Percentiles rank a stretch among this genome's conserved stretches.
Conservation (phyloP, 2,797 vertebrate genomes). For the Coilia nasus region DNA sequence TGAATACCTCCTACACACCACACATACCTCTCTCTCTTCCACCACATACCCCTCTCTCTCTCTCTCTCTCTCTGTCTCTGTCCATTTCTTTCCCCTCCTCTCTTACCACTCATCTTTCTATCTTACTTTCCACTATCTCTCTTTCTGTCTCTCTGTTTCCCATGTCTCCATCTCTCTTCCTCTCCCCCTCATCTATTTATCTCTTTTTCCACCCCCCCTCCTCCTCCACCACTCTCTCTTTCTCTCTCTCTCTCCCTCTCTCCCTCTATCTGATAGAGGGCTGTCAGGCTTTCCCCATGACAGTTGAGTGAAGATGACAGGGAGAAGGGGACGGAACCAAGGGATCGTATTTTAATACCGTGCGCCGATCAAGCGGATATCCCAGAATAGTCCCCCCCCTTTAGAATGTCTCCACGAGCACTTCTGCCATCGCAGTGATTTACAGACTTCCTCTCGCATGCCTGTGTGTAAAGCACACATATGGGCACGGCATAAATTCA, state of each 20-base stretch:
- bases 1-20: not conserved
- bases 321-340: slow-evolving; percentile 26
- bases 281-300: slow-evolving; percentile 15
- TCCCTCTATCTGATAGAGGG: slow-evolving; percentile 9
- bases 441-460: not conserved
- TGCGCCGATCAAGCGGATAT: slow-evolving; percentile 15
- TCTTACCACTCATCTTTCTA: not conserved
- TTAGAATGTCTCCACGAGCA: not conserved
- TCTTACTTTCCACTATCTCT: not conserved
- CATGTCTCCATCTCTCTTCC: not conserved
- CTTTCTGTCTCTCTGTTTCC: not conserved
- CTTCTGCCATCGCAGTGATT: not conserved
- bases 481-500: not conserved
- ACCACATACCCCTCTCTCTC: not conserved
- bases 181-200: not conserved
- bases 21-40: not conserved
- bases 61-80: not conserved
- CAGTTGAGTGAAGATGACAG: slow-evolving; percentile 22
- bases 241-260: not conserved
- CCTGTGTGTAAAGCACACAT: not conserved
- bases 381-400: slow-evolving; percentile 12
- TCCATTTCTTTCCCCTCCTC: not conserved
- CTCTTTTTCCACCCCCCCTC: not conserved
- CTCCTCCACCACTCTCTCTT: not conserved
- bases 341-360: slow-evolving; percentile 32